phyloP scores from a whole-genome alignment of 2,797 vertebrate genomes.

The Thripadectes ignobilis region DNA sequence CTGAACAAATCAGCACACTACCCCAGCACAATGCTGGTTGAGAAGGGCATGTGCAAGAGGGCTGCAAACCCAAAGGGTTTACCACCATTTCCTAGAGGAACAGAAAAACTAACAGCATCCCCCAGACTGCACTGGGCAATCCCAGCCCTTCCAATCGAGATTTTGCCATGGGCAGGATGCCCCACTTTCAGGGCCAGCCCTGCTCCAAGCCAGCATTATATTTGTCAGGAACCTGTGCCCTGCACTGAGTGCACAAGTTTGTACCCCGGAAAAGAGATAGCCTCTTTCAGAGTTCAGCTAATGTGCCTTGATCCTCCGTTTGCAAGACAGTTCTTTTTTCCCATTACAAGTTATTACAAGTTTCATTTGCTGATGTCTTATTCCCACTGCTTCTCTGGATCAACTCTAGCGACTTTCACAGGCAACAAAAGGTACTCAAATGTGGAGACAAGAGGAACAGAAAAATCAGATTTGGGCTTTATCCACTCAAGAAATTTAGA shows the following conservation, averaged over 20 bases:
- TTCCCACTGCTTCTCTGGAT: not conserved
- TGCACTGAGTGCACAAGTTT: not conserved
- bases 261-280: not conserved
- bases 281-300: not conserved
- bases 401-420: slow-evolving; percentile 17
- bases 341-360: not conserved
- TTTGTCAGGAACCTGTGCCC: not conserved
- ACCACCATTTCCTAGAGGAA: not conserved
- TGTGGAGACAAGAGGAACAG: not conserved
- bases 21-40: not conserved
- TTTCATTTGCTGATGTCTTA: not conserved
- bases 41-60: not conserved
- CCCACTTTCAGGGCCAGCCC: not conserved
- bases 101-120: not conserved
- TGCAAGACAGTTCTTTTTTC: not conserved
- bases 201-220: not conserved
- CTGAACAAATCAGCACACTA: not conserved
- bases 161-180: not conserved
- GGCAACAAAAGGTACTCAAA: not conserved
- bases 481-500: not conserved
- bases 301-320: not conserved
- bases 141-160: not conserved
- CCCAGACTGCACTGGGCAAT: rapidly evolving
- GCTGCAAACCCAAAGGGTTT: not conserved
- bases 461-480: not conserved